Base-by-base conservation (phyloP, 2,797 vertebrate species). In the Rhinophrynus dorsalis region DNA sequence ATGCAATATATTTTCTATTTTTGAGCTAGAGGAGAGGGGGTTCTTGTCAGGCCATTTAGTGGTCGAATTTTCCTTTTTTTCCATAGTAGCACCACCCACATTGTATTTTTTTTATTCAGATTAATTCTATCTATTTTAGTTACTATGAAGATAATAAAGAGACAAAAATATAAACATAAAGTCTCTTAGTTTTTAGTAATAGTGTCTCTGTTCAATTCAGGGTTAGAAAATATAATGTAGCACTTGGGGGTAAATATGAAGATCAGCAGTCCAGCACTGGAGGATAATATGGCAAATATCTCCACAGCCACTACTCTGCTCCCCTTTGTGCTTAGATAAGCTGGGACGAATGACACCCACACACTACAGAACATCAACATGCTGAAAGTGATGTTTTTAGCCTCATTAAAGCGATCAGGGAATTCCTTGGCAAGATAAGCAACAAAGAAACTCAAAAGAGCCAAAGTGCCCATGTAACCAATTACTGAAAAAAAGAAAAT, bases 391-490 rank as follows among this genome's bases (percentile, higher is more conserved):
- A 64, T 64, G 3, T 58, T 58, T 10, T 73, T 73, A 30, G 62
- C 69, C 27, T 73, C 61, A 60, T 67, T 73, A 20, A 67, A 73
- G 11, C 13, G 48, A 12, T 73, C 69, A 30, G 62, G 69, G 20
- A 73, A 33, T 11, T 38, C 37, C 32, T 37, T 64, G 48, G 32
- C 47, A n/a, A 52, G 13, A 26, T 52, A 64, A 27, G 61, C 61
- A 32, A 12, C 32, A 29, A 33, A 2, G 21, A 60, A 60, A 12
- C 38, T 60, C 3, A 26, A 6, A 1, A 45, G 4, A 4, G 57
- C 57, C 4, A 44, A 11, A 11, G 24, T 9, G 3, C 57, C 40
- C 7, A 60, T 18, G 24, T 60, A 60, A 1, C 57, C 57, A 26
- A 60, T 26, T 6, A 9, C 2, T 29, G 38, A 17, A n/a, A 27